Conservation (phyloP, 2,888 invertebrate genomes). For the Eucera pruinosa region DNA sequence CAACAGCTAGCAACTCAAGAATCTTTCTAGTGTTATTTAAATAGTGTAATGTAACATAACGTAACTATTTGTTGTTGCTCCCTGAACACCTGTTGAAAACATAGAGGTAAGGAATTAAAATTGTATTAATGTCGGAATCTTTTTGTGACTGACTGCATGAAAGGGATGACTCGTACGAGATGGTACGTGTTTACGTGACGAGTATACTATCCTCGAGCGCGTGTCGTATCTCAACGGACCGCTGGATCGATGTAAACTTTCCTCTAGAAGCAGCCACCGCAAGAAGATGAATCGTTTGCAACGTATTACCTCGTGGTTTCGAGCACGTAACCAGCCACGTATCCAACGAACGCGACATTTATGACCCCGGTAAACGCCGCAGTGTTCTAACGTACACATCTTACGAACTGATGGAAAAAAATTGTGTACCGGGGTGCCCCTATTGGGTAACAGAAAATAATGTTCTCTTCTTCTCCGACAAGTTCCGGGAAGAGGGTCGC, state of each 20-base stretch:
- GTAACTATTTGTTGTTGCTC: too few species aligned
- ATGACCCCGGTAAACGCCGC: slow-evolving; percentile 3
- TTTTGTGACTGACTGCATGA: neutral
- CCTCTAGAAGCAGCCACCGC: neutral
- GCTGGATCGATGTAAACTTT: slow-evolving; percentile 41
- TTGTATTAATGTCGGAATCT: too few species aligned
- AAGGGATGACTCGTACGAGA: slow-evolving; percentile 14
- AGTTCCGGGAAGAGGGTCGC: too few species aligned
- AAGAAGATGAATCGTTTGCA: slow-evolving; percentile 56
- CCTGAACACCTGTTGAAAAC: too few species aligned
- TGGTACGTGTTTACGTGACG: slow-evolving; percentile 44
- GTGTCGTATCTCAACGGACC: slow-evolving; percentile 20
- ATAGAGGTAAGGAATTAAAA: too few species aligned
- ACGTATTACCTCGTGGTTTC: slow-evolving; percentile 15
- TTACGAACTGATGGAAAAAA: neutral
- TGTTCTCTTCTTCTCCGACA: too few species aligned
- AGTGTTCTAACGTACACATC: neutral
- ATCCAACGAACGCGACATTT: slow-evolving; percentile 45
- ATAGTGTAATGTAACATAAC: too few species aligned
- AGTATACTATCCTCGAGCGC: slow-evolving; percentile 9
- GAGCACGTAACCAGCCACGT: slow-evolving; percentile 31
- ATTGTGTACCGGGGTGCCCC: too few species aligned
- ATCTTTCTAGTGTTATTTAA: too few species aligned
- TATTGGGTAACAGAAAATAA: too few species aligned
- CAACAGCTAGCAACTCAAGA: too few species aligned